Conservation (phyloP, 1,140 invertebrate genomes). For the Penaeus vannamei region DNA sequence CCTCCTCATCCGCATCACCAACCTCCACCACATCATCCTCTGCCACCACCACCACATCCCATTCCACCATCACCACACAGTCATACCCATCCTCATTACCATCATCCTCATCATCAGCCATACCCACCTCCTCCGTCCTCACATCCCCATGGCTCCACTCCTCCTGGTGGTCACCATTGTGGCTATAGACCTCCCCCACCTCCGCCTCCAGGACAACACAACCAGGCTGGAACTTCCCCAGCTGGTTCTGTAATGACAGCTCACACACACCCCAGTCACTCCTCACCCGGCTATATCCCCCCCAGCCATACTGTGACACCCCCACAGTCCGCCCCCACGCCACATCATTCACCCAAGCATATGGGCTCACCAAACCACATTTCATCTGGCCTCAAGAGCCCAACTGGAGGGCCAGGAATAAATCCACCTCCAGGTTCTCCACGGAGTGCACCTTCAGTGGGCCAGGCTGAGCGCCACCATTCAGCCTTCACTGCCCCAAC, state of each 20-base stretch:
- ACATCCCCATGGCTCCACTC: background rate
- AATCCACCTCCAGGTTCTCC: constrained; percentile 36
- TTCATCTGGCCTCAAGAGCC: constrained; percentile 47
- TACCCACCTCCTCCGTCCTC: constrained; percentile 63
- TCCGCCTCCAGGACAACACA: constrained; percentile 14
- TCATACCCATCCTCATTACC: constrained; percentile 72
- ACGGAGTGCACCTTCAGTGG: constrained; percentile 26
- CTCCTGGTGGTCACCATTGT: constrained; percentile 45
- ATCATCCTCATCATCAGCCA: constrained; percentile 71
- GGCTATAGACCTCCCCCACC: constrained; percentile 49
- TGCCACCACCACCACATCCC: constrained; percentile 45
- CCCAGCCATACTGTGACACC: constrained; percentile 45
- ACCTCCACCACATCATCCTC: constrained; percentile 47
- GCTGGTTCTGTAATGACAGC: constrained; percentile 34
- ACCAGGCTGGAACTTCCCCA: background rate
- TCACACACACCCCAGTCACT: constrained; percentile 45
- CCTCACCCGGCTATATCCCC: constrained; percentile 50
- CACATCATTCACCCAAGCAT: constrained; percentile 56
- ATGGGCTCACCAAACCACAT: constrained; percentile 50
- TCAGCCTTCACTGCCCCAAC: constrained; percentile 67
- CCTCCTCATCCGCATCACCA: constrained; percentile 3
- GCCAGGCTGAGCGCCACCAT: constrained; percentile 62
- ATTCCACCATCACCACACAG: constrained; percentile 62
- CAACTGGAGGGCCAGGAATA: constrained; percentile 1
- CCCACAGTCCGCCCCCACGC: constrained; percentile 38